Base-by-base conservation (phyloP, 2,797 vertebrate genomes). In the Mastacembelus armatus region DNA sequence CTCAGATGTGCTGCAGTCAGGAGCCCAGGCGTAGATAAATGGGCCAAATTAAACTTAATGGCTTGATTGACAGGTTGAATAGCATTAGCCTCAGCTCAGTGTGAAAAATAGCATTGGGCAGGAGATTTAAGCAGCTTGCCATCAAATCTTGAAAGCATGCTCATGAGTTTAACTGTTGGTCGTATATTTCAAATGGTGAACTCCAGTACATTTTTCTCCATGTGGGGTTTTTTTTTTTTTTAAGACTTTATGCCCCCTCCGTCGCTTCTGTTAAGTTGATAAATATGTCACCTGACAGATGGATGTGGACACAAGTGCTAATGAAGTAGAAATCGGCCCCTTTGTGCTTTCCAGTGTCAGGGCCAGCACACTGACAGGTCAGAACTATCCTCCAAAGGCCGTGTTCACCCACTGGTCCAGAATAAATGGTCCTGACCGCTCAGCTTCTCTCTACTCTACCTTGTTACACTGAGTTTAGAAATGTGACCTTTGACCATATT, bases 31-130 rank as follows among this genome's bases (percentile, higher is more conserved):
- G 4, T 52, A 79, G 88, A 87, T 89, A 90, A 91, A 91, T 87
- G 85, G 76, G 77, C 70, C 77, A 84, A 88, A 91, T 91, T 89
- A 89, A 87, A 89, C 57, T 74, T 89, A 91, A 91, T 88, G 85
- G 80, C 80, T 87, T 89, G 89, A 91, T 87, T 91, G 91, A 90
- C 86, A 66, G 83, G 52, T 74, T 5, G 39, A 85, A 80, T 79
- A 57, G 77, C 84, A 72, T 87, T 84, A 78, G 75, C 60, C 64
- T 58, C 75, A 40, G 84, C 74, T 62, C 79, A 79, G 74, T 61
- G 63, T 81, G 65, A 80, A 85, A 74, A 77, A 80, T 66, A 70
- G 74, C 33, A 29, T 71, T 43, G 27, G 83, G 76, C 78, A 45
- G 72, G 66, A 75, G 73, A 70, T 80, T 77, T 75, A 76, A 81